Evolutionary conservation across 1,140 invertebrate genomes (phyloP).

Genomic region (Trichonephila clavata): DNA sequence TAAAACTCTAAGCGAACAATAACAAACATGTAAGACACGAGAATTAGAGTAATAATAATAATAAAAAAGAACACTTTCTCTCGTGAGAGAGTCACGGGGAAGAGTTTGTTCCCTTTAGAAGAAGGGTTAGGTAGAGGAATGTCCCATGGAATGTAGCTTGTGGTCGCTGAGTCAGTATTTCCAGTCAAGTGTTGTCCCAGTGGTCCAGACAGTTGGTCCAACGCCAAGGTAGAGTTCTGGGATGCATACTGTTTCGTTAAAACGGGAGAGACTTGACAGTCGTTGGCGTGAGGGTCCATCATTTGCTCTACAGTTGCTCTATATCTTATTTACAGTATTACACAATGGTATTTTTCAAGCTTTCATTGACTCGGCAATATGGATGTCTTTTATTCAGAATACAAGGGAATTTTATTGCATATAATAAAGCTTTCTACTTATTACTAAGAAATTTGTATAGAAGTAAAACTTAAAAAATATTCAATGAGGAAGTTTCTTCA

Average conservation of each 20-base stretch:
- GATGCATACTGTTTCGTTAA: no score
- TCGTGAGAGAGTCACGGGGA: no score
- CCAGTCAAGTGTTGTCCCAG: background rate
- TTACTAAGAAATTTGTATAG: no score
- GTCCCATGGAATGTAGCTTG: constrained; percentile 23
- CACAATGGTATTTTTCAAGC: no score
- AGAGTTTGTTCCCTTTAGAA: background rate
- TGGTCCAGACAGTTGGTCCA: background rate
- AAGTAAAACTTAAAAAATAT: no score
- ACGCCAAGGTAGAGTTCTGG: background rate
- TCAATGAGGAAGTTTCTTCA: no score
- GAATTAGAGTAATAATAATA: background rate
- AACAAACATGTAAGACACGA: constrained; percentile 1
- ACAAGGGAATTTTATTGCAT: no score
- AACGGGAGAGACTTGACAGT: background rate
- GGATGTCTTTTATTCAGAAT: no score
- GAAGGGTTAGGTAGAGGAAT: constrained; percentile 6
- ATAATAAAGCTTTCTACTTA: no score
- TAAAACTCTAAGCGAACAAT: constrained; percentile 45
- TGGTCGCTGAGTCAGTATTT: constrained; percentile 37
- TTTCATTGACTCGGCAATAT: no score
- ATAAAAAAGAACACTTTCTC: background rate
- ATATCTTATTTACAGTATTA: no score
- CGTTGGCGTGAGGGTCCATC: background rate
- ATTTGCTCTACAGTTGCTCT: no score